These are phyloP conservation scores for Eublepharis macularius DNA, from an alignment of 2,113 vertebrate genomes.

Conservation along the genomic window DNA sequence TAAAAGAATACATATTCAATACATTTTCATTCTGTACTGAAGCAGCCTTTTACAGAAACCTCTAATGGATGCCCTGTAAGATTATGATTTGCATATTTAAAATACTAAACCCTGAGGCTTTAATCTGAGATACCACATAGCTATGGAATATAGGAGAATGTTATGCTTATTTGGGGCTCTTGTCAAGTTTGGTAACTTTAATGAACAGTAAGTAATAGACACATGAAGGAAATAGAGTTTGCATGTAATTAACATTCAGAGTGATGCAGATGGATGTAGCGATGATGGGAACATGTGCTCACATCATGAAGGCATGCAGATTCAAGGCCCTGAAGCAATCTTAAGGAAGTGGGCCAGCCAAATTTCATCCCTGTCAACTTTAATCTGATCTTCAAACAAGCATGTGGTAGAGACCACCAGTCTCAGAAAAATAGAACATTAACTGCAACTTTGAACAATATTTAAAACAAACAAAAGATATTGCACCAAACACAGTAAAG, in stretches of 20 bases:
- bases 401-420: conserved; percentile 52
- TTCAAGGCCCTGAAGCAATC: conserved; percentile 79
- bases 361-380: conserved; percentile 81
- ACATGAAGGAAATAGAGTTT: conserved; percentile 78
- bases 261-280: conserved; percentile 77
- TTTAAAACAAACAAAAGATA: conserved; percentile 17
- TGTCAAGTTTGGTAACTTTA: conserved; percentile 74
- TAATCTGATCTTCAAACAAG: conserved; percentile 73
- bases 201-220: conserved; percentile 80
- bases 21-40: conserved; percentile 10
- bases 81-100: background rate
- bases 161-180: conserved; percentile 59
- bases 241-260: conserved; percentile 78
- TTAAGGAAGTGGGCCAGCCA: conserved; percentile 76
- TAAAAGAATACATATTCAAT: background rate
- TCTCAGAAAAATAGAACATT: conserved; percentile 52
- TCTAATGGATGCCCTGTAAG: background rate
- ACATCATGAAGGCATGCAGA: conserved; percentile 80
- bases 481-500: conserved; percentile 20
- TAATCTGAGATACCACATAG: conserved; percentile 1
- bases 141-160: conserved; percentile 43
- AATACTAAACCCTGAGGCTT: conserved; percentile 37
- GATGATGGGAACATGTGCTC: conserved; percentile 77
- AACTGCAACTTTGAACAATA: conserved; percentile 32
- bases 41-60: background rate